Conservation (phyloP, 2,113 vertebrate species). For the Gambusia holbrooki region DNA sequence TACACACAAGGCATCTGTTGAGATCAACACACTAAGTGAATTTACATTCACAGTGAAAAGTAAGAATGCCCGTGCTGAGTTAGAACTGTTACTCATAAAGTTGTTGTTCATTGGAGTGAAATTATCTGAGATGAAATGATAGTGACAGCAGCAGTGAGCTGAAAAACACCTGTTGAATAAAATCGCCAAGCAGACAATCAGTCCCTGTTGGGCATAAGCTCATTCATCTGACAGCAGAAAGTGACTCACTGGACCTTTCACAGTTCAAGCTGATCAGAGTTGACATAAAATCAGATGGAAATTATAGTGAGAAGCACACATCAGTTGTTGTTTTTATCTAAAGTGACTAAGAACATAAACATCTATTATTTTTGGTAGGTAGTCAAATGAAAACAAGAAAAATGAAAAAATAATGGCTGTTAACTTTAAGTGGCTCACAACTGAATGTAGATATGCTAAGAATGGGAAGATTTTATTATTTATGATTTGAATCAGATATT, state of each 20-base stretch:
- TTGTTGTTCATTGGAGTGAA: conserved; percentile 2
- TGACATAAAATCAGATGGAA: conserved; percentile 44
- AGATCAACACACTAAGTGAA: conserved; percentile 1
- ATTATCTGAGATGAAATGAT: conserved; percentile 24
- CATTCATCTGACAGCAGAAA: conserved; percentile 14
- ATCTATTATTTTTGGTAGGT: conserved; percentile 11
- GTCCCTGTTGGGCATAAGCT: conserved; percentile 22
- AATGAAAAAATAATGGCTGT: background rate
- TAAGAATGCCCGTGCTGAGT: background rate
- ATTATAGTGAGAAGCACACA: conserved; percentile 10
- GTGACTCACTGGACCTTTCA: conserved; percentile 44
- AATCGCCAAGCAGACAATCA: conserved; percentile 15
- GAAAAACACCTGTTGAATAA: conserved; percentile 45
- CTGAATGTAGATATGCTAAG: too few relatives aligned
- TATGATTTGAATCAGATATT: too few relatives aligned
- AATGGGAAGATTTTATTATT: too few relatives aligned
- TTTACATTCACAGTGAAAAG: background rate
- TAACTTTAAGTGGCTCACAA: conserved; percentile 5
- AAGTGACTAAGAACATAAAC: background rate
- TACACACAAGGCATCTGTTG: too few relatives aligned
- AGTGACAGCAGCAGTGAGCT: conserved; percentile 51
- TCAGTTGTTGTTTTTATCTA: conserved; percentile 15
- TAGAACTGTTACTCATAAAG: background rate
- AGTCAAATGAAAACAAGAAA: background rate
- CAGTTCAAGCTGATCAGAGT: conserved; percentile 30